Base-by-base conservation (phyloP, 2,113 vertebrate genomes). In the Sprattus sprattus region DNA sequence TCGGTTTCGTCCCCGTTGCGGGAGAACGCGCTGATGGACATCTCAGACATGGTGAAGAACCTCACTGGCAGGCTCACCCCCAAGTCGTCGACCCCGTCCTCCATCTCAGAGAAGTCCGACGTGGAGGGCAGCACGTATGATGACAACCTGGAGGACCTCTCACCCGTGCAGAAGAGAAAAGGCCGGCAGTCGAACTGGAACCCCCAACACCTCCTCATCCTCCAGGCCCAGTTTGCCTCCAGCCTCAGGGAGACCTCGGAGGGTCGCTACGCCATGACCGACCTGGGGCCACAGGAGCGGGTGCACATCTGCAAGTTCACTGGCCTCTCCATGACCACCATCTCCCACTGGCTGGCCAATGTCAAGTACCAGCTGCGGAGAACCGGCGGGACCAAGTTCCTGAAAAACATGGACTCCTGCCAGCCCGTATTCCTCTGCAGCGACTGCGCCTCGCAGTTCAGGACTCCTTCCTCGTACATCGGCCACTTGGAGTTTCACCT, bases 331-430 rank as follows among this genome's bases (percentile, higher is more conserved):
- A 99, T 99, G 98, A 99, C 98, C 93, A 99, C 98, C 92, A 99
- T 99, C 95, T 99, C 98, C 92, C 98, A 99, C 96, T 99, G 98
- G 98, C 96, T 99, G 95, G 98, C 98, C 95, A 99, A 99, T 90
- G 98, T 99, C 87, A 99, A 99, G 93, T 99, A 99, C 94, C 98
- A 99, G 92, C 95, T 99, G 92, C 96, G 98, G 93, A 96, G 98
- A 96, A 99, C 98, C 96, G 98, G 98, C 87, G 96, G 98, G 90
- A 99, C 98, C 86, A 99, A 99, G 89, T 99, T 99, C 96, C 96
- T 99, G 88, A 99, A 99, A 95, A 99, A 98, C 93, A 96, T 99
- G 83, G 98, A 99, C 93, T 97, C 97, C 78, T 97, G 97, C 85
- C 98, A 99, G 90, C 98, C 98, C 88, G 94, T 99, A 93, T 99